These are phyloP conservation scores for Liolophura sinensis DNA, from an alignment of 1,140 invertebrate genomes.

Conservation along the genomic window DNA sequence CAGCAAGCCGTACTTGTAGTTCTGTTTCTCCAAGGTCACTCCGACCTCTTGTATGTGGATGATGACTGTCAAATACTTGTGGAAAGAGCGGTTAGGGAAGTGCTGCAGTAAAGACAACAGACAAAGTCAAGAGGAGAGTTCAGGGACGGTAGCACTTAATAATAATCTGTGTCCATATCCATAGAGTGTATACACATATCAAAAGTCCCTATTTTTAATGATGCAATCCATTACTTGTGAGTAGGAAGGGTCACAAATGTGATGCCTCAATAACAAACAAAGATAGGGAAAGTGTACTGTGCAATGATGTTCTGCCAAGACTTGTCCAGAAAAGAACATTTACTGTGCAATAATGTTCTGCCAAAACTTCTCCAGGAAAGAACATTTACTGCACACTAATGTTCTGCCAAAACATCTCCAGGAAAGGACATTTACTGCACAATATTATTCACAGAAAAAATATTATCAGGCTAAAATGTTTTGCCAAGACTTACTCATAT, in stretches of 20 bases:
- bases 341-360: background rate
- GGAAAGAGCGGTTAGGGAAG: constrained; percentile 44
- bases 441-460: too few relatives aligned
- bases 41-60: constrained; percentile 54
- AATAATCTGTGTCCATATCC: too few relatives aligned
- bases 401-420: too few relatives aligned
- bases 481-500: too few relatives aligned
- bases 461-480: too few relatives aligned
- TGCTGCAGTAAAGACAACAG: constrained; percentile 35
- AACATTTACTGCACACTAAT: too few relatives aligned
- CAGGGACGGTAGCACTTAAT: too few relatives aligned
- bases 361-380: too few relatives aligned
- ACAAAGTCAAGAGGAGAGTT: background rate
- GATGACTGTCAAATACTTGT: constrained; percentile 44
- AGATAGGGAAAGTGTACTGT: too few relatives aligned
- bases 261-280: too few relatives aligned
- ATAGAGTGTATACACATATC: background rate
- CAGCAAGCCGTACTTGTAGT: constrained; percentile 52
- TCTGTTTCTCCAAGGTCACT: constrained; percentile 43
- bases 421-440: too few relatives aligned
- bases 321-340: too few relatives aligned
- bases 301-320: background rate
- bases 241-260: background rate
- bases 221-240: background rate
- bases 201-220: background rate